Evolutionary conservation across 37 sponge, comb jelly and placozoan genomes (phyloP).

Genomic region (Hormiphora californensis): DNA sequence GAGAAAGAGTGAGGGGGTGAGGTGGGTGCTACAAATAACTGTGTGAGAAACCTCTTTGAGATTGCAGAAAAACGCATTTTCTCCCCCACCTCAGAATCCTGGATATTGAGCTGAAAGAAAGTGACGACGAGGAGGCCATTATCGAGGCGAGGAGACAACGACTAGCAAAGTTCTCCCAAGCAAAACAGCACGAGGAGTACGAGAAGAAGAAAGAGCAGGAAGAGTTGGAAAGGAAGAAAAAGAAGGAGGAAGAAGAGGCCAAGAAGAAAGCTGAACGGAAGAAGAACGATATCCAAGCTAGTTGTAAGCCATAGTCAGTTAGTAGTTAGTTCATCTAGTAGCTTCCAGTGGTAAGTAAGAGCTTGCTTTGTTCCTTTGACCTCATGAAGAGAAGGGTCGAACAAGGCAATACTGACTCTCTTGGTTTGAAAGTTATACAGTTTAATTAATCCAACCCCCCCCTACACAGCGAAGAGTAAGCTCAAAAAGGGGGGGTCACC

Average conservation of each 20-base stretch:
- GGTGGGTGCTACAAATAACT: background rate
- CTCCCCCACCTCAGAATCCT: constrained; percentile 48
- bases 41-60: background rate
- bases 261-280: constrained; percentile 7
- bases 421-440: no score
- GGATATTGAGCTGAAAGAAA: constrained; percentile 62
- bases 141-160: constrained; percentile 21
- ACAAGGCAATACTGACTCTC: no score
- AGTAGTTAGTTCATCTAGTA: no score
- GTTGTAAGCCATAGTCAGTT: no score
- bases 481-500: no score
- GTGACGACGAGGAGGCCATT: constrained; percentile 60
- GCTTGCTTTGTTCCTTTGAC: no score
- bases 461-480: no score
- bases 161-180: background rate
- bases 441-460: no score
- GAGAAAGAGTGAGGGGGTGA: background rate
- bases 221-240: no score
- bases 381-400: no score
- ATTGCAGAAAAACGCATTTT: background rate
- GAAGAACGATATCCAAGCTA: no score
- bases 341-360: no score
- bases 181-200: background rate
- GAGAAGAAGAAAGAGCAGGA: constrained; percentile 15
- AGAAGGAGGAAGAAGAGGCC: background rate